A percentile compares a stretch with the other conserved stretches of the same genome.
phyloP scores from a whole-genome alignment of 2,113 vertebrate genomes.

The Terrapene triunguis region DNA sequence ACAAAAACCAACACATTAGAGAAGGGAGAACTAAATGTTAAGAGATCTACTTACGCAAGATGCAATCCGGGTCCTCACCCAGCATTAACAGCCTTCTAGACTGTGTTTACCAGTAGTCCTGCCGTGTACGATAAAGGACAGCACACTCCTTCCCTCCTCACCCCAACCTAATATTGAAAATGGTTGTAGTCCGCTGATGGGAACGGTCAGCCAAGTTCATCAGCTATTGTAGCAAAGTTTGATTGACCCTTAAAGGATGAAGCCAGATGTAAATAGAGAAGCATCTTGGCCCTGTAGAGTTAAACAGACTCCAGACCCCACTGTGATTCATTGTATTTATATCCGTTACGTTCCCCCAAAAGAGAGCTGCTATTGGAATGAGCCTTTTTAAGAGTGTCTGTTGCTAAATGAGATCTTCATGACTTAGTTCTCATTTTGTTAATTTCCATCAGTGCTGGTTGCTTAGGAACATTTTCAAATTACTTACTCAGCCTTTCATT shows the following conservation, averaged over 20 bases:
- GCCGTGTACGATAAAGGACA: neutral
- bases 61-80: neutral
- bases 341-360: neutral
- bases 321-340: neutral
- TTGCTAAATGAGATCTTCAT: constrained; percentile 30
- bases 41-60: constrained; percentile 22
- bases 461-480: neutral
- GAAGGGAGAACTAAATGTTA: constrained; percentile 26
- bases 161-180: neutral
- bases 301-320: neutral
- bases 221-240: neutral
- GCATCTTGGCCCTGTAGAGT: neutral
- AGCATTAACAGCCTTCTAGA: neutral
- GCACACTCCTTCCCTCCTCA: neutral
- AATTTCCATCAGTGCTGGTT: neutral
- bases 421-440: neutral
- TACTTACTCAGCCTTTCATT: neutral
- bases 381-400: constrained; percentile 9
- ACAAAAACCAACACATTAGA: neutral
- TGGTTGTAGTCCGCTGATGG: neutral
- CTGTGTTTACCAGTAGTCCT: constrained; percentile 1
- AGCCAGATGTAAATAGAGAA: neutral
- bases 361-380: constrained; percentile 21
- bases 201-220: neutral
- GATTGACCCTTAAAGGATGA: neutral